A percentile compares a stretch with the other conserved stretches of the same genome.
Conservation (phyloP, 2,113 vertebrate genomes). For the Physeter macrocephalus region DNA sequence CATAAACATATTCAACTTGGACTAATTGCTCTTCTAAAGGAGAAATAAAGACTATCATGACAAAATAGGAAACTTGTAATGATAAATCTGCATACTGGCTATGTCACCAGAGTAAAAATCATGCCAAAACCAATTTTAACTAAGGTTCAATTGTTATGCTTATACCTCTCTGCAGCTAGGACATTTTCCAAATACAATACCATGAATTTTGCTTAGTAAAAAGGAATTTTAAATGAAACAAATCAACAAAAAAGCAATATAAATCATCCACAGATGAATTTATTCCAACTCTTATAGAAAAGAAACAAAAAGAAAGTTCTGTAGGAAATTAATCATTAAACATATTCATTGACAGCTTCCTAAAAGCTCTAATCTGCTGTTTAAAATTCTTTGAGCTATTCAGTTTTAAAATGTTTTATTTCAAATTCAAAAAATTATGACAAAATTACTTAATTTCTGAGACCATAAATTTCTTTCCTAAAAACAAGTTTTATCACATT, state of each 20-base stretch:
- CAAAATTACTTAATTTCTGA: slow-evolving; percentile 44
- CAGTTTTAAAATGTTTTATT: slow-evolving; percentile 45
- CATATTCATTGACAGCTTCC: background rate
- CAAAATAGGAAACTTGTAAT: background rate
- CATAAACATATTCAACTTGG: background rate
- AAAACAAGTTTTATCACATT: slow-evolving; percentile 27
- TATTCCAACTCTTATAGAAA: slow-evolving; percentile 7
- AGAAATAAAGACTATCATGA: slow-evolving; percentile 28
- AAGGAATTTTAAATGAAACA: slow-evolving; percentile 1
- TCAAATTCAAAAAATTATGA: slow-evolving; percentile 47
- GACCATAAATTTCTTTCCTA: background rate
- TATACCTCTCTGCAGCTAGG: background rate
- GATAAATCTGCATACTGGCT: background rate
- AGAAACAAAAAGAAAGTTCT: background rate
- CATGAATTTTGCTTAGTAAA: slow-evolving; percentile 36
- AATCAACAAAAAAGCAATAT: background rate
- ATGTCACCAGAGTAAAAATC: background rate
- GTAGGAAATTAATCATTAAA: slow-evolving; percentile 14
- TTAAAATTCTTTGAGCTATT: slow-evolving; percentile 33
- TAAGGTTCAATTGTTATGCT: background rate
- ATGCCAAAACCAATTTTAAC: slow-evolving; percentile 45
- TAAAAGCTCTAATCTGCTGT: background rate
- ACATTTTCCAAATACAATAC: background rate
- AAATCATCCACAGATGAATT: slow-evolving; percentile 16
- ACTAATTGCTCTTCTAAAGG: slow-evolving; percentile 19